A percentile compares a stretch with the other conserved stretches of the same genome.
These are phyloP conservation scores for Geotrypetes seraphini DNA, from an alignment of 2,797 vertebrate species.

Conservation along the genomic window DNA sequence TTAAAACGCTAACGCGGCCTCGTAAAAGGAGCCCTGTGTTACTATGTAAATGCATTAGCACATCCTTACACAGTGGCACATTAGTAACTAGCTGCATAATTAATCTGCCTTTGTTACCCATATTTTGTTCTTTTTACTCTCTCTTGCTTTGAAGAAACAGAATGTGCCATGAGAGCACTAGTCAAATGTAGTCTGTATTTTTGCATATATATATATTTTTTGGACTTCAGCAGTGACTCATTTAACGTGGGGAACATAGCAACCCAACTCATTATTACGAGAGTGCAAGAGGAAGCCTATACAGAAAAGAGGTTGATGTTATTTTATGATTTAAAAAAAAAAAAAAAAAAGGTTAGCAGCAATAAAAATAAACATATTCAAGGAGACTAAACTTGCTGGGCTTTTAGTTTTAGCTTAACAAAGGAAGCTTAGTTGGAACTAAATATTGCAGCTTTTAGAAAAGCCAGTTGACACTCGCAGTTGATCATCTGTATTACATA, in stretches of 20 bases:
- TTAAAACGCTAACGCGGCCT: no score
- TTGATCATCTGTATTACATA: constrained; percentile 97
- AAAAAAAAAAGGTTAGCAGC: constrained; percentile 54
- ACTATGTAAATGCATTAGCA: no score
- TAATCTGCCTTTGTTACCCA: no score
- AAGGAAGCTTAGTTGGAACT: constrained; percentile 60
- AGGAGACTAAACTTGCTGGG: constrained; percentile 66
- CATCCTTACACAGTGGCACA: no score
- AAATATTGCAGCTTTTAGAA: constrained; percentile 65
- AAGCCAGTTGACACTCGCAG: constrained; percentile 80
- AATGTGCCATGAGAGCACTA: constrained; percentile 53
- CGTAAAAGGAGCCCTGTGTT: no score
- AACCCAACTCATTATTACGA: no score
- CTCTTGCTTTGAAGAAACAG: constrained; percentile 57
- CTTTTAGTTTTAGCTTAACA: constrained; percentile 62
- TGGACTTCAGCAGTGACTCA: no score
- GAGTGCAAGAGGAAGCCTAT: constrained; percentile 62
- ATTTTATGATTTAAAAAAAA: constrained; percentile 57
- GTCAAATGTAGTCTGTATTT: no score
- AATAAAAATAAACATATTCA: constrained; percentile 65
- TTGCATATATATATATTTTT: no score
- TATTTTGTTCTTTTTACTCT: constrained; percentile 37
- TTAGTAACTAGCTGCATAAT: no score
- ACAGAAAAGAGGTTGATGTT: constrained; percentile 63
- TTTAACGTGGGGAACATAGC: no score